Evolutionary conservation across 2,888 invertebrate genomes (phyloP).

Genomic region (Ennomos erosarius): DNA sequence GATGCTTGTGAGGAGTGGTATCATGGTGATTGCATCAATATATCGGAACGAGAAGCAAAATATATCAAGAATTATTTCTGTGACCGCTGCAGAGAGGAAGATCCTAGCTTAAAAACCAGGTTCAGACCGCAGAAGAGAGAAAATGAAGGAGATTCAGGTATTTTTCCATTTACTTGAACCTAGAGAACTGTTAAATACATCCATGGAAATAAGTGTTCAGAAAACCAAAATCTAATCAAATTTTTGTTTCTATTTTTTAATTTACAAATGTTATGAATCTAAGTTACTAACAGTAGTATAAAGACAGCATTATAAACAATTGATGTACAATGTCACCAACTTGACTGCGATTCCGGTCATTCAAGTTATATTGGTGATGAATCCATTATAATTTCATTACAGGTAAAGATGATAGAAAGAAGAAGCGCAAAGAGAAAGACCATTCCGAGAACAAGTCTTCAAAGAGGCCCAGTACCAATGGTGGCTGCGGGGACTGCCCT

Average conservation of each 20-base stretch:
- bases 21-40: conserved; percentile 98
- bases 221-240: background rate
- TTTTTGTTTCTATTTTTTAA: background rate
- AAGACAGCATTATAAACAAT: no score
- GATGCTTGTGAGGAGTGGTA: conserved; percentile 99
- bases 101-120: conserved; percentile 89
- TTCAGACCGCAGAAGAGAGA: conserved; percentile 81
- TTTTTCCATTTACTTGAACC: background rate
- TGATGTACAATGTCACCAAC: no score
- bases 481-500: conserved; percentile 79
- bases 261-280: background rate
- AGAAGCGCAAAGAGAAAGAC: conserved; percentile 79
- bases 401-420: conserved; percentile 77
- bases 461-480: conserved; percentile 67
- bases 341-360: no score
- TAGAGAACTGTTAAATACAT: no score
- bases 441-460: conserved; percentile 79
- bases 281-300: no score
- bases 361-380: no score
- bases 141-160: conserved; percentile 73
- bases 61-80: conserved; percentile 97
- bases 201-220: no score
- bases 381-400: conserved; percentile 1
- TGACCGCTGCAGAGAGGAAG: conserved; percentile 92
- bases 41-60: conserved; percentile 96